Conservation (phyloP, 92 coral and sea anemone genomes). For the Palythoa caribaeorum region DNA sequence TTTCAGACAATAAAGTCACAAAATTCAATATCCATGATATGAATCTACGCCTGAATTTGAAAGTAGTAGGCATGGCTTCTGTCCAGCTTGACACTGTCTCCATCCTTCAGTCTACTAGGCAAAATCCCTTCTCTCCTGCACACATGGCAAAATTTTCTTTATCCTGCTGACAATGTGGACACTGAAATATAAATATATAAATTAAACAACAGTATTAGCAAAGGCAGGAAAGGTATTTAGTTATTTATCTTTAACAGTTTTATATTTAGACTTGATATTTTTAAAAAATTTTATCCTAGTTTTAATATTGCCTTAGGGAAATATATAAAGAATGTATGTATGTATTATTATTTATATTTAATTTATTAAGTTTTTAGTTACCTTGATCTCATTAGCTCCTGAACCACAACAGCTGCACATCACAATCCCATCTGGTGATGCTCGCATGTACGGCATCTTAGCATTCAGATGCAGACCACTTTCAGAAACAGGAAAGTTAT, state of each 20-base stretch:
- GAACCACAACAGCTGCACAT: constrained; percentile 41
- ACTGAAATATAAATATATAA: constrained; percentile 23
- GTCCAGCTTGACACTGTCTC: constrained; percentile 44
- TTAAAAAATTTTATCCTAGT: not conserved
- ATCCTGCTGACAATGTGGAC: not conserved
- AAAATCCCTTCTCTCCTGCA: constrained; percentile 15
- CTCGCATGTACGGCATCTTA: constrained; percentile 51
- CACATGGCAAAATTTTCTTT: no score
- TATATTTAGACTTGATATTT: not conserved
- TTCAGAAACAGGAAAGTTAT: not conserved
- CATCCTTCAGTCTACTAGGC: constrained; percentile 50
- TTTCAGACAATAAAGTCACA: not conserved
- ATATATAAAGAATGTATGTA: not conserved
- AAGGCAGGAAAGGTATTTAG: not conserved
- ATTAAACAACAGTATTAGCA: constrained; percentile 5
- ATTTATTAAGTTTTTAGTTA: not conserved
- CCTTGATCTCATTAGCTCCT: constrained; percentile 58
- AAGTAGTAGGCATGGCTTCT: constrained; percentile 37
- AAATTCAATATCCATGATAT: no score
- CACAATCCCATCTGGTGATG: constrained; percentile 56
- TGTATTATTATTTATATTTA: not conserved
- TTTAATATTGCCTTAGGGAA: constrained; percentile 7
- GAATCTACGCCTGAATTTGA: no score
- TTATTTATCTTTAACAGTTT: constrained; percentile 4
- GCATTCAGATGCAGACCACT: constrained; percentile 48